Base-by-base conservation (phyloP, 2,888 invertebrate genomes). In the Leptinotarsa rubiginosa region DNA sequence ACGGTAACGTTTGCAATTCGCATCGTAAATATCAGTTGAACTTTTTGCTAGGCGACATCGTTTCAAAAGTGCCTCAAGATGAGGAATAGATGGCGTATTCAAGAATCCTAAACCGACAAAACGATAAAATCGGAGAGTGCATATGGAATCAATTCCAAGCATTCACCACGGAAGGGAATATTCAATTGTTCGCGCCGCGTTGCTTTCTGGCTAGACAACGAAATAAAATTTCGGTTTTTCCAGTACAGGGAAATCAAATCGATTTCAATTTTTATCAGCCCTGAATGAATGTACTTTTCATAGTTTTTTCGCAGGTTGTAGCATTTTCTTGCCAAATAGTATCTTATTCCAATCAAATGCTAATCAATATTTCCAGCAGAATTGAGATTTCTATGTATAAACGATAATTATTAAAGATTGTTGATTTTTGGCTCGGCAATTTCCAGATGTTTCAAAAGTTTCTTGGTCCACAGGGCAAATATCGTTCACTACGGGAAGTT, bases 51-150 rank as follows among this genome's bases (percentile, higher is more conserved):
- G 3, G 54, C 20, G 54, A 56, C 54, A 56, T 56, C 54, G 22
- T 56, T 56, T 20, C 54, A 18, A 56, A 12, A 56, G 54, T 56
- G 54, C 54, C 54, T 56, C 54, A 20, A 56, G 54, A 56, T 56
- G n/a, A 18, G 54, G 20, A 56, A 56, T 56, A 56, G 20, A 56
- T 56, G 20, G 54, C 54, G 12, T 56, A 56, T 56, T 56, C 54
- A 13, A 12, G 54, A 56, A 56, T 56, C 20, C 22, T 18, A 56
- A 56, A 56, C 54, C 54, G 54, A 56, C 54, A 56, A 22, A 56
- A 56, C 54, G 54, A 56, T 56, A 56, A 56, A 56, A 56, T 56
- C 54, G 18, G 20, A 56, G 20, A 22, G 54, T 22, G 54, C 54
- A 56, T 56, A 56, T 56, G 54, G 54, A 56, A 56, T 56, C 54